Evolutionary conservation across 2,888 invertebrate species (phyloP), one percentile per base, ranked within the genome.

Genomic region (Pseudococcus viburni): DNA sequence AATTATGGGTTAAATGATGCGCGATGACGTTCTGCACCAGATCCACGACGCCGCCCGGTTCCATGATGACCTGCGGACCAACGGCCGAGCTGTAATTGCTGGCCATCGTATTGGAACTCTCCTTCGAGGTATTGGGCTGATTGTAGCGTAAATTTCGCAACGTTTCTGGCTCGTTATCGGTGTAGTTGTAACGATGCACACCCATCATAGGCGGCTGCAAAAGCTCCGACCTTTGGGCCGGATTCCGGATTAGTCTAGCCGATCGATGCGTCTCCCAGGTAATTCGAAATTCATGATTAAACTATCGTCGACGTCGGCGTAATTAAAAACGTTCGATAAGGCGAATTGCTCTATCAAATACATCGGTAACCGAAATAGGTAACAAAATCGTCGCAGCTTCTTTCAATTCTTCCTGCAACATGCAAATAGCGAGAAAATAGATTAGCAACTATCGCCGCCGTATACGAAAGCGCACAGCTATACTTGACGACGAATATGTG

Each of bases 11-110:
- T 39, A 88, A 33, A 33, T 33, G 33, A 77, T 89, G 89, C 83
- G 89, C 59, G 46, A 89, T 88, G 15, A 88, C 88, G 22, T 89
- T 89, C 39, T 88, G 88, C 15, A 89, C 46, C 80, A 87, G 85
- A 83, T 89, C 89, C 73, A 88, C 89, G 84, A 89, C 89, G 89
- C 88, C 89, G 89, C 88, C 90, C 88, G 85, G 90, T 89, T 89
- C 90, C 90, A 88, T 89, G 89, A 64, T 90, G 11, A 88, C 83
- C 46, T 88, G 39, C 9, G 77, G 77, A 15, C 77, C 33, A 8
- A 42, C n/a, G 33, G 83, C 83, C 11, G 83, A 83, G n/a, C 42
- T 19, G 84, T 84, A 48, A 22, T 84, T 51, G 84, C 48, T 11
- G 48, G 19, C 22, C 26, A 59, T 59, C 19, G 19, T 33, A 33